These are phyloP conservation scores for Coptodon bakossiorum DNA, from an alignment of 2,113 vertebrate genomes.

Conservation along the genomic window DNA sequence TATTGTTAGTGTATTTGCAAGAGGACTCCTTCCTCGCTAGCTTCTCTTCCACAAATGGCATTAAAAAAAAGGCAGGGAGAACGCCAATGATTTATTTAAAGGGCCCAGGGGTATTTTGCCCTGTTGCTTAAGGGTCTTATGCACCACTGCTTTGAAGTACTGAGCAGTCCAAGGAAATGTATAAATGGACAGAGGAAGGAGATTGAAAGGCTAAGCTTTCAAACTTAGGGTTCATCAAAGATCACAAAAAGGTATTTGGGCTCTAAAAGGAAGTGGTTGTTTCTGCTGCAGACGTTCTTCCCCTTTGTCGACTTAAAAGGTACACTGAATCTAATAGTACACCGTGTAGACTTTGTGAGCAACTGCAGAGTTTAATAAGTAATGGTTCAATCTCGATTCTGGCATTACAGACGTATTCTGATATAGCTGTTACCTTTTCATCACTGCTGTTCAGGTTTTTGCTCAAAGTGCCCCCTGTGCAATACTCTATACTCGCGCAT, in stretches of 20 bases:
- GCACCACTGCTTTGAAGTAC: conserved; percentile 57
- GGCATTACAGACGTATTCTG: background rate
- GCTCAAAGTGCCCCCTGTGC: background rate
- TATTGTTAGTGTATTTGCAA: conserved; percentile 26
- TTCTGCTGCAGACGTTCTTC: background rate
- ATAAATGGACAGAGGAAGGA: conserved; percentile 50
- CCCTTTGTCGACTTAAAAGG: background rate
- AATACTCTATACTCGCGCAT: background rate
- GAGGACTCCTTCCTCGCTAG: conserved; percentile 3
- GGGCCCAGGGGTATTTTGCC: conserved; percentile 48
- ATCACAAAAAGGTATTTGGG: conserved; percentile 30
- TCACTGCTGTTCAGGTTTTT: background rate
- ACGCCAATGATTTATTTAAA: conserved; percentile 62
- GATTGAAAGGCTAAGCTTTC: conserved; percentile 44
- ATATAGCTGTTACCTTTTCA: background rate
- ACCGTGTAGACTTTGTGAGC: background rate
- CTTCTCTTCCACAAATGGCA: conserved; percentile 32
- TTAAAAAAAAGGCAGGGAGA: conserved; percentile 29
- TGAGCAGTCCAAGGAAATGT: conserved; percentile 37
- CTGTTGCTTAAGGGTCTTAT: conserved; percentile 55
- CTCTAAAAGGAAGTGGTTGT: conserved; percentile 33
- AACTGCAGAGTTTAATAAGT: background rate
- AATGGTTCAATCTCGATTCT: background rate
- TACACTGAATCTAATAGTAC: background rate
- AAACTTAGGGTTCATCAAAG: conserved; percentile 44